Evolutionary conservation across 2,113 vertebrate species (phyloP), one percentile per base, ranked within the genome.

Genomic region (Puntigrus tetrazona): DNA sequence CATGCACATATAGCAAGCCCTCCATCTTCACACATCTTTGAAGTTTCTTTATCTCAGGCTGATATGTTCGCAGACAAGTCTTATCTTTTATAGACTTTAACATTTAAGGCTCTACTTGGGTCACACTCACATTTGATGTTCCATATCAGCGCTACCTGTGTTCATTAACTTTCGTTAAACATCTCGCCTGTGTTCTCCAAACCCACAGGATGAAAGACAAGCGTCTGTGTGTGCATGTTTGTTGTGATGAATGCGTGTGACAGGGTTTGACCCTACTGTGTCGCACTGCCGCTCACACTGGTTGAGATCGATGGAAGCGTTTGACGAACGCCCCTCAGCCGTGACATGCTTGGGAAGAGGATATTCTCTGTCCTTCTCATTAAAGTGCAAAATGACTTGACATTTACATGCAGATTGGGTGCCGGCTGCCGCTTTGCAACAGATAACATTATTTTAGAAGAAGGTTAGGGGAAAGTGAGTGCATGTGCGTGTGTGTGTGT

Each of bases 331-430:
- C 55, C 72, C 57, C 80, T 82, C 63, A 38, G 80, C 80, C 80
- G 80, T 82, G 80, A 70, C 80, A 82, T 34, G 65, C 47, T 69
- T 82, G 80, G 31, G 55, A 82, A 82, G 80, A 82, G 63, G 47
- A 82, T 69, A 69, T 82, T 69, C 80, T 82, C 80, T 82, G 80
- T 82, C 80, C 80, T 82, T 82, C 80, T 82, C 80, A 82, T 82
- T 82, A 82, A 82, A 70, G 65, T 82, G 65, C 80, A 82, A 82
- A 82, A 72, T 82, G 80, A 82, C 80, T 82, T 82, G 80, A 82
- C 80, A 82, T 82, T 82, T 82, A 82, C 80, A 82, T 82, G 80
- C 65, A 82, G 80, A 82, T 82, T 70, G 80, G 80, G 29, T 82
- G 65, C 65, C 29, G 43, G 80, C 80, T 82, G 80, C 65, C 45